Conservation (phyloP, 2,113 vertebrate genomes). For the Taurulus bubalis region DNA sequence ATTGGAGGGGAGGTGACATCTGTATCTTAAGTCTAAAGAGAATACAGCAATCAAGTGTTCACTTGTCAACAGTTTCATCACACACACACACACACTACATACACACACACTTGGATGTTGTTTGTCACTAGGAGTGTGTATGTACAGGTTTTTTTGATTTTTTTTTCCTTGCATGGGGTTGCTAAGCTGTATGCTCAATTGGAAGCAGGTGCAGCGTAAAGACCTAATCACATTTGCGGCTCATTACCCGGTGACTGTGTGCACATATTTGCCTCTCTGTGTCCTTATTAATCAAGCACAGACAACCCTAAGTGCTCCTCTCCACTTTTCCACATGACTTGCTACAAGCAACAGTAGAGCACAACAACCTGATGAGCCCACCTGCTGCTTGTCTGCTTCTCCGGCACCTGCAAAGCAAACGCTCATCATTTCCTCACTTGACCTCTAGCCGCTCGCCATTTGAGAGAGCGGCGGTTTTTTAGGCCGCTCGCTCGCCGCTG, state of each 20-base stretch:
- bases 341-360: constrained; percentile 80
- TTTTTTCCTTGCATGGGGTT: constrained; percentile 52
- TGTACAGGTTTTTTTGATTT: constrained; percentile 47
- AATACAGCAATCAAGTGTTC: constrained; percentile 66
- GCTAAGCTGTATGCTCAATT: constrained; percentile 78
- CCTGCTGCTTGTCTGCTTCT: constrained; percentile 71
- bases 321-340: constrained; percentile 84
- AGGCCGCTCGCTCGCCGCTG: constrained; percentile 23
- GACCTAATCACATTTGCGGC: constrained; percentile 83
- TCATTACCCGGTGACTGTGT: constrained; percentile 82
- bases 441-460: constrained; percentile 70
- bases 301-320: constrained; percentile 82
- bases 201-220: constrained; percentile 84
- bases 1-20: constrained; percentile 49
- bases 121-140: constrained; percentile 51
- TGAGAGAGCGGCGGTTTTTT: constrained; percentile 49
- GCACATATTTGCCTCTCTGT: constrained; percentile 83
- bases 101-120: constrained; percentile 49
- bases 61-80: constrained; percentile 64
- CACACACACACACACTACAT: constrained; percentile 24
- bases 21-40: constrained; percentile 59
- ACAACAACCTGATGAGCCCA: constrained; percentile 79
- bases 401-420: constrained; percentile 73
- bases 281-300: constrained; percentile 83
- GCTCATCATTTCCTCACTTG: constrained; percentile 74